Evolutionary conservation across 2,888 invertebrate genomes (phyloP).

Genomic region (Dryocosmus kuriphilus): DNA sequence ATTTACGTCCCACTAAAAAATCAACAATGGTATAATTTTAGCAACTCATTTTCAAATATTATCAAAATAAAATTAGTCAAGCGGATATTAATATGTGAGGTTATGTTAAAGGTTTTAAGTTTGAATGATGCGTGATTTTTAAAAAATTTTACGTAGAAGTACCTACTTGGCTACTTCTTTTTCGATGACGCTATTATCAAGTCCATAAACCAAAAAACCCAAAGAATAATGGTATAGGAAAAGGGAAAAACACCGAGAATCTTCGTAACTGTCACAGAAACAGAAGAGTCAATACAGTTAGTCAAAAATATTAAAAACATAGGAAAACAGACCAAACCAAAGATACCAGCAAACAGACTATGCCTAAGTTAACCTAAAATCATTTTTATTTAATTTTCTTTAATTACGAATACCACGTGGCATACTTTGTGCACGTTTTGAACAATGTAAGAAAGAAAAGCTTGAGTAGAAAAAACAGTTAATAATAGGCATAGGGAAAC

Average conservation of each 20-base stretch:
- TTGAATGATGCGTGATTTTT: background rate
- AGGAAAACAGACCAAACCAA: too few relatives aligned
- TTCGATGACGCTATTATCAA: background rate
- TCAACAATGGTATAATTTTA: background rate
- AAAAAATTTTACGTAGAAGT: background rate
- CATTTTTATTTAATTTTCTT: background rate
- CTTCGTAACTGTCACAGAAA: background rate
- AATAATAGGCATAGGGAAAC: too few relatives aligned
- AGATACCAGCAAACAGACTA: background rate
- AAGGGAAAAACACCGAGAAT: background rate
- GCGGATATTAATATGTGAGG: background rate
- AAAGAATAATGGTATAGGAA: background rate
- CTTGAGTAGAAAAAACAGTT: too few relatives aligned
- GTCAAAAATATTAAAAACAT: too few relatives aligned
- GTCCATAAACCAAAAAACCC: background rate
- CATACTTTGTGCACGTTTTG: background rate
- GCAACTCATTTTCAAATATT: too few relatives aligned
- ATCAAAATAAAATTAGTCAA: background rate
- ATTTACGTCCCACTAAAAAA: background rate
- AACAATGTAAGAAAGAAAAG: background rate
- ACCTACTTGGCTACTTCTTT: constrained; percentile 1
- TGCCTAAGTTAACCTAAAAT: background rate
- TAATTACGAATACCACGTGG: background rate
- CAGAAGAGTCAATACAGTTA: background rate
- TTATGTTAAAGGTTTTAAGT: background rate